A percentile compares a stretch with the other conserved stretches of the same genome.
These are phyloP conservation scores for Chascanopsetta lugubris DNA, from an alignment of 2,113 vertebrate species.

Conservation along the genomic window DNA sequence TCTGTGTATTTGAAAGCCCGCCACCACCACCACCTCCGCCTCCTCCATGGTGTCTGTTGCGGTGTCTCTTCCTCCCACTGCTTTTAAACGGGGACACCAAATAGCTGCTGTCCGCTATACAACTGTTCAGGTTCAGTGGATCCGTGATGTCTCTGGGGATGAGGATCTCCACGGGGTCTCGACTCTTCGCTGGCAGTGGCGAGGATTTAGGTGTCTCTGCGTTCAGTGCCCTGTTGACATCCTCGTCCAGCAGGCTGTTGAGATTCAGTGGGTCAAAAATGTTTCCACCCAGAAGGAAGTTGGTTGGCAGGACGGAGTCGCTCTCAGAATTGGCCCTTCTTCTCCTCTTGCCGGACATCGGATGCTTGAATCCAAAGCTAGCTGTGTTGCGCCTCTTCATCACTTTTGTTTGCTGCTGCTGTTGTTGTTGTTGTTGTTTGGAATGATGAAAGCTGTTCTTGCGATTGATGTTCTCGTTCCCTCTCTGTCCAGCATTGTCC, in stretches of 20 bases:
- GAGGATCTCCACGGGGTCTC: constrained; percentile 93
- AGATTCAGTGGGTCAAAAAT: constrained; percentile 95
- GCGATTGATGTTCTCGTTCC: constrained; percentile 69
- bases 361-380: constrained; percentile 85
- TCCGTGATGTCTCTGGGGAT: constrained; percentile 94
- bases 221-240: constrained; percentile 90
- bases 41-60: constrained; percentile 84
- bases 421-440: constrained; percentile 79
- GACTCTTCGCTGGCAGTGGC: constrained; percentile 86
- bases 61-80: constrained; percentile 85
- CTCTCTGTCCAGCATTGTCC: constrained; percentile 40
- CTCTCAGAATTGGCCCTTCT: constrained; percentile 90
- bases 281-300: constrained; percentile 92
- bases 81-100: constrained; percentile 85
- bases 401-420: constrained; percentile 72
- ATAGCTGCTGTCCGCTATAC: constrained; percentile 79
- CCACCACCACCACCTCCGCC: constrained; percentile 39
- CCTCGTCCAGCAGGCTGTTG: constrained; percentile 93
- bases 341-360: constrained; percentile 85
- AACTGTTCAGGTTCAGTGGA: constrained; percentile 89
- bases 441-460: constrained; percentile 83
- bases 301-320: constrained; percentile 89
- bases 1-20: constrained; percentile 63
- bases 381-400: constrained; percentile 88
- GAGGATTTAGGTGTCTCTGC: constrained; percentile 95